A percentile compares a stretch with the other conserved stretches of the same genome.
phyloP scores from a whole-genome alignment of 30 jellyfish, hydroid and myxozoan species.

The Chrysaora quinquecirrha region DNA sequence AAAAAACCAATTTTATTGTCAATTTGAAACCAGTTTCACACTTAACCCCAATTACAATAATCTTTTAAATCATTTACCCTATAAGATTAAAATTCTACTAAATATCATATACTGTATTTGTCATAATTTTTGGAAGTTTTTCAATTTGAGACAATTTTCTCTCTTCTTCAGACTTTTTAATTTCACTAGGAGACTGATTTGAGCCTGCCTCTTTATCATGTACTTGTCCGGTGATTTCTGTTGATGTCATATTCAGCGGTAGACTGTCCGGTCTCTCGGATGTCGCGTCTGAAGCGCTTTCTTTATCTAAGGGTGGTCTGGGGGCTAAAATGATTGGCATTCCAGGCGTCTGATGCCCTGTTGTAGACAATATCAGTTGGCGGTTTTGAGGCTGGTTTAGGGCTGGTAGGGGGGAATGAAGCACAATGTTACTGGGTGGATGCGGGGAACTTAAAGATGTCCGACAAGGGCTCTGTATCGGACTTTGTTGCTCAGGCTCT shows the following conservation, averaged over 20 bases:
- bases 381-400: constrained; percentile 36
- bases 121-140: constrained; percentile 58
- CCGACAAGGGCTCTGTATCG: constrained; percentile 15
- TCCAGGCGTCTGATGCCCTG: constrained; percentile 74
- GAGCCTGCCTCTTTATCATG: constrained; percentile 37
- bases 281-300: constrained; percentile 2
- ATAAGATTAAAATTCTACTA: background rate
- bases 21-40: no score
- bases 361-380: constrained; percentile 35
- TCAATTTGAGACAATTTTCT: constrained; percentile 5
- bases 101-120: constrained; percentile 65
- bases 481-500: constrained; percentile 1
- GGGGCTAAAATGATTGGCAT: constrained; percentile 77
- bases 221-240: constrained; percentile 34
- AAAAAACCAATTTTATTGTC: no score
- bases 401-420: constrained; percentile 77
- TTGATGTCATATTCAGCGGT: constrained; percentile 48
- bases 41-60: no score
- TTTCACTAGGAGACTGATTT: background rate
- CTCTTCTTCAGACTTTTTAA: background rate
- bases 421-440: constrained; percentile 51
- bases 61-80: background rate
- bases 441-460: constrained; percentile 55
- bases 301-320: constrained; percentile 30
- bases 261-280: constrained; percentile 32